Base-by-base conservation (phyloP, 1,140 invertebrate genomes). In the Mamestra configurata region DNA sequence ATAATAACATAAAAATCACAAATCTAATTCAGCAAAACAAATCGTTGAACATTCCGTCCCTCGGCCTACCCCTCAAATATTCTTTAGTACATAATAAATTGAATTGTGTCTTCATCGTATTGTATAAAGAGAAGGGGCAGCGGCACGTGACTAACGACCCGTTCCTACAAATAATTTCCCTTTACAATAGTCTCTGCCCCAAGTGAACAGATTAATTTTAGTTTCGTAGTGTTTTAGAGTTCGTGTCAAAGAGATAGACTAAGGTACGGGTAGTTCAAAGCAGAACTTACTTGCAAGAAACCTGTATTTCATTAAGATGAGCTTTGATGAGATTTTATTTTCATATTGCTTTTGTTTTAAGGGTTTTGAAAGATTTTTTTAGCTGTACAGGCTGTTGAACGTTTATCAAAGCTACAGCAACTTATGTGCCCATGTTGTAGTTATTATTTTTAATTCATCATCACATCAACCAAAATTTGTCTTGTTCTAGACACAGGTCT, bases 81-180 rank as follows among this genome's bases (percentile, higher is more conserved):
- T 76, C 57, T 51, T 76, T 61, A 61, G 40, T 61, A 31, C 55
- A 76, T 61, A 76, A 76, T 76, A 76, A 76, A 76, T 76, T 76
- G 55, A 76, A 76, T 78, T 55, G 51, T 70, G 24, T 70, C 76
- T 70, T 68, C 64, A 68, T 70, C 24, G 64, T 70, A 78, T 70
- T 78, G 64, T 55, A 68, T 78, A 68, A 66, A 66, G 15, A 18
- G 51, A 35, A 68, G 76, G 76, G 76, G 31, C 61, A n/a, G 24
- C 15, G 57, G 43, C 66, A 70, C 76, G 64, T 78, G 76, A 78
- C 76, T 78, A 78, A 78, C 64, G 61, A 70, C 55, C 49, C 57
- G 11, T 78, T 78, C 49, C 49, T 55, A 78, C 61, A 78, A 40
- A 78, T 78, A 70, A 78, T 78, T n/a, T 78, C 64, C 43, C 61